These are phyloP conservation scores for Leptodactylus fallax DNA, from an alignment of 2,797 vertebrate genomes.

Conservation along the genomic window DNA sequence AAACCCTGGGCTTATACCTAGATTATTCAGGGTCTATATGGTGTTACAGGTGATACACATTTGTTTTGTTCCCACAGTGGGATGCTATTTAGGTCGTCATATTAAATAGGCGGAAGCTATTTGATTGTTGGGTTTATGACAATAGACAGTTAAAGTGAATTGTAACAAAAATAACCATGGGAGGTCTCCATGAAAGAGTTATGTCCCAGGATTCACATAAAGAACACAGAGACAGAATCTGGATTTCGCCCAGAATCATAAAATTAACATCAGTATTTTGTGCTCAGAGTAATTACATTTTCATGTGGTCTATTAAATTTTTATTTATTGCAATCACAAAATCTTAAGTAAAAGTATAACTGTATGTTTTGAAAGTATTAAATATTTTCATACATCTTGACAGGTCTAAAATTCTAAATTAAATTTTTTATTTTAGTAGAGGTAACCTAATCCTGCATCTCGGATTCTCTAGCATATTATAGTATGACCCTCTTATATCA, in stretches of 20 bases:
- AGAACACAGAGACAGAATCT: background rate
- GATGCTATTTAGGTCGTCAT: background rate
- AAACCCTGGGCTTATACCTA: slow-evolving; percentile 39
- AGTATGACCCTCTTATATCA: too few relatives aligned
- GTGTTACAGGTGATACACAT: background rate
- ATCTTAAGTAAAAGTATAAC: background rate
- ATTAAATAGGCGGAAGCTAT: slow-evolving; percentile 25
- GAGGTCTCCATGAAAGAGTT: slow-evolving; percentile 27
- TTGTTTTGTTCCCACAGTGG: slow-evolving; percentile 21
- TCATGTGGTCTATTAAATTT: background rate
- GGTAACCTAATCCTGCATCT: too few relatives aligned
- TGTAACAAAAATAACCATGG: slow-evolving; percentile 28
- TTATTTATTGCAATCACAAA: background rate
- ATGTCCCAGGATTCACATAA: slow-evolving; percentile 21
- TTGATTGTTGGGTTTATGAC: slow-evolving; percentile 1
- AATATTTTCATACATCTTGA: background rate
- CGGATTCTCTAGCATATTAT: too few relatives aligned
- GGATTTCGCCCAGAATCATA: slow-evolving; percentile 24
- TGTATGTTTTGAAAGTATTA: background rate
- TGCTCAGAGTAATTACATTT: slow-evolving; percentile 13
- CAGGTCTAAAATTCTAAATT: background rate
- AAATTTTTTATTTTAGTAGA: background rate
- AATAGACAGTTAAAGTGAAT: slow-evolving; percentile 29
- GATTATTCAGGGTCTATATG: slow-evolving; percentile 36
- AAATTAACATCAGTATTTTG: slow-evolving; percentile 24